Evolutionary conservation across 2,797 vertebrate genomes (phyloP).

Genomic region (Cossypha polioptera): DNA sequence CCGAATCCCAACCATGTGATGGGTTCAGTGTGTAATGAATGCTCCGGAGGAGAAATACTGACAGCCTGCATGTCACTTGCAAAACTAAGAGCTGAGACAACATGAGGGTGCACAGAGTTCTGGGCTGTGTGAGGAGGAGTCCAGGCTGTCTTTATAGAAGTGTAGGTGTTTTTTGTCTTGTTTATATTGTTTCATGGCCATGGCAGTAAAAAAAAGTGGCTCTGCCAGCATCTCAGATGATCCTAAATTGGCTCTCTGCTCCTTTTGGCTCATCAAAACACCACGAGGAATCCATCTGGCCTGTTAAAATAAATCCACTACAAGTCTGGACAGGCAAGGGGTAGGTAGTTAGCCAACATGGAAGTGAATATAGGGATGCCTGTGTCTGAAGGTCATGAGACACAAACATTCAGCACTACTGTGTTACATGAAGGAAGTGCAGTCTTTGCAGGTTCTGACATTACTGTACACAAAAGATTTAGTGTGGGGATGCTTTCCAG

Average conservation of each 20-base stretch:
- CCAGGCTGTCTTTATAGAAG: not conserved
- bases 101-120: not conserved
- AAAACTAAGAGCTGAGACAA: not conserved
- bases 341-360: not conserved
- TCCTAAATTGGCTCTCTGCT: not conserved
- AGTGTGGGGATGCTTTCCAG: not conserved
- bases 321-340: not conserved
- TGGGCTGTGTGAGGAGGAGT: not conserved
- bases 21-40: not conserved
- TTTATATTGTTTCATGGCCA: not conserved
- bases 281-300: not conserved
- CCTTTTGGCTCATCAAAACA: not conserved
- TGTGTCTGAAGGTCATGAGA: not conserved
- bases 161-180: rapidly evolving
- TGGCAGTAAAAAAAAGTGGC: not conserved
- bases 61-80: not conserved
- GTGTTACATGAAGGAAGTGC: not conserved
- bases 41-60: not conserved
- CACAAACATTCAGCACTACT: not conserved
- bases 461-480: not conserved
- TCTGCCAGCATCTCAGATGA: not conserved
- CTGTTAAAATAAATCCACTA: not conserved
- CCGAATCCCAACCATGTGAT: not conserved
- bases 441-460: not conserved
- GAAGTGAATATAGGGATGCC: not conserved